These are phyloP conservation scores for Leptinotarsa defecta DNA, from an alignment of 1,140 invertebrate genomes.

Conservation along the genomic window DNA sequence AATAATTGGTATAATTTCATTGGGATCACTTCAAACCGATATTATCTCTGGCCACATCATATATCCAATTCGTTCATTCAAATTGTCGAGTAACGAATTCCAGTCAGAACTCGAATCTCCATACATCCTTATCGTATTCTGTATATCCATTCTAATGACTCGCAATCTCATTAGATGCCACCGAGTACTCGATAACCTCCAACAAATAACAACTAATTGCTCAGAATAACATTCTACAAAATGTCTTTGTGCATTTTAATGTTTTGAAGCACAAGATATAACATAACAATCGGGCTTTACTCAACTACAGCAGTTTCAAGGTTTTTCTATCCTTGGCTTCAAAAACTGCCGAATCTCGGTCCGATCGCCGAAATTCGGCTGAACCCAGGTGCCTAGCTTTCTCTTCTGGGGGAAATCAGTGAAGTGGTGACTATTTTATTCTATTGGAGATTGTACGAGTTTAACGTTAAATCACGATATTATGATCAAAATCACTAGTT, in stretches of 20 bases:
- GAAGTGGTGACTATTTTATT: conserved; percentile 21
- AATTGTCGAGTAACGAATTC: not conserved
- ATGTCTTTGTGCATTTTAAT: not conserved
- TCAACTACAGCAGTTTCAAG: conserved; percentile 36
- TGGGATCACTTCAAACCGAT: no score
- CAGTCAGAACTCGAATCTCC: no score
- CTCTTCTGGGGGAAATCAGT: conserved; percentile 48
- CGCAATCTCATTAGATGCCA: no score
- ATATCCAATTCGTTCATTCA: not conserved
- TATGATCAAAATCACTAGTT: no score
- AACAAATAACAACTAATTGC: not conserved
- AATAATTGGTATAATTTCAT: no score
- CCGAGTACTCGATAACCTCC: no score
- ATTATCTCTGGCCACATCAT: no score
- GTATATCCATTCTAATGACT: no score
- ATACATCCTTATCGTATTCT: no score
- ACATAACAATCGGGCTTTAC: conserved; percentile 12
- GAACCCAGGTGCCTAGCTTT: conserved; percentile 34
- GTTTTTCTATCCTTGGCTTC: conserved; percentile 42
- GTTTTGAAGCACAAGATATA: not conserved
- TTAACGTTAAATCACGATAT: no score
- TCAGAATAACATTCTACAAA: not conserved
- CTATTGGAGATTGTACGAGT: no score
- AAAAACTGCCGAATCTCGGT: conserved; percentile 29
- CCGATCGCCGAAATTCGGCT: conserved; percentile 30